Evolutionary conservation across 1,140 invertebrate species (phyloP).

Genomic region (Mylabris phalerata): DNA sequence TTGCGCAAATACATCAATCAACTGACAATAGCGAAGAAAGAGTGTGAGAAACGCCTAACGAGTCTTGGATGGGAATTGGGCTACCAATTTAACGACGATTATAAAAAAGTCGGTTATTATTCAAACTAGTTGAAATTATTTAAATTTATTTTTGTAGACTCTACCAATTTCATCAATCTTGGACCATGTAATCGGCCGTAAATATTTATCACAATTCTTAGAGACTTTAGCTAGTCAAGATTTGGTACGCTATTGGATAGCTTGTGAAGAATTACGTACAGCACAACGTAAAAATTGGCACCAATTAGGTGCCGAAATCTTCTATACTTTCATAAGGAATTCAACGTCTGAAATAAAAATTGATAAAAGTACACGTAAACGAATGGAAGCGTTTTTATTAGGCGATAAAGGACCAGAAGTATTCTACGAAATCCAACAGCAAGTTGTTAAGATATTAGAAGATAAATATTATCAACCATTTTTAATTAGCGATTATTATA

Average conservation of each 20-base stretch:
- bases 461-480: slow-evolving; percentile 86
- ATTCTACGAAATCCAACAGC: slow-evolving; percentile 79
- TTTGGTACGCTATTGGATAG: slow-evolving; percentile 76
- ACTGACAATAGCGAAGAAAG: slow-evolving; percentile 73
- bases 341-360: slow-evolving; percentile 72
- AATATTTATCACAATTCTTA: slow-evolving; percentile 72
- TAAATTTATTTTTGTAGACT: slow-evolving; percentile 37
- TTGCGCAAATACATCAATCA: slow-evolving; percentile 73
- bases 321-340: slow-evolving; percentile 78
- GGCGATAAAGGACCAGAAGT: slow-evolving; percentile 80
- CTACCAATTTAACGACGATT: slow-evolving; percentile 49
- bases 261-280: slow-evolving; percentile 76
- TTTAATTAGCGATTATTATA: slow-evolving; percentile 77
- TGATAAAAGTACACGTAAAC: slow-evolving; percentile 65
- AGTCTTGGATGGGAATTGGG: slow-evolving; percentile 71
- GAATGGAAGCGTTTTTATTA: slow-evolving; percentile 80
- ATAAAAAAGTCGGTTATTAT: slow-evolving; percentile 19
- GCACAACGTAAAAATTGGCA: slow-evolving; percentile 69
- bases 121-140: neutral
- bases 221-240: slow-evolving; percentile 74
- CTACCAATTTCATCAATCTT: slow-evolving; percentile 59
- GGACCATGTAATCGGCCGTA: slow-evolving; percentile 61
- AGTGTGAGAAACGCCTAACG: slow-evolving; percentile 73
- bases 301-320: slow-evolving; percentile 83
- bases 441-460: slow-evolving; percentile 69